Conservation (phyloP, 2,797 vertebrate genomes). For the Austrolebias charrua region DNA sequence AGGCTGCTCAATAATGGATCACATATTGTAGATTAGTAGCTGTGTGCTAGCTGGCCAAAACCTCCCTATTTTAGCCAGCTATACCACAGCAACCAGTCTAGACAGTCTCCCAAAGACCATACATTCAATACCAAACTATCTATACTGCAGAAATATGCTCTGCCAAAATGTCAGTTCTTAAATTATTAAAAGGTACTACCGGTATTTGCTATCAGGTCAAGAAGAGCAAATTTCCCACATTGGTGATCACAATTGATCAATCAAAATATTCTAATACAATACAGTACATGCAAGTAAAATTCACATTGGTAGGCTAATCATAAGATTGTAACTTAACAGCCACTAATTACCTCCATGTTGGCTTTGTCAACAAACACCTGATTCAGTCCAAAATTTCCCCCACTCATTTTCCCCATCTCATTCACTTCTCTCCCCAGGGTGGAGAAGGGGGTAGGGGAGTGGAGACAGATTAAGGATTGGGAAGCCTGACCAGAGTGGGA, state of each 20-base stretch:
- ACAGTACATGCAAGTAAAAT: slow-evolving; percentile 19
- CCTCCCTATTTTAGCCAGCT: slow-evolving; percentile 45
- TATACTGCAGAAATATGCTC: slow-evolving; percentile 13
- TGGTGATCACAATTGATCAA: slow-evolving; percentile 17
- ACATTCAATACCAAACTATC: slow-evolving; percentile 35
- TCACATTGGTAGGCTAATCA: slow-evolving; percentile 41
- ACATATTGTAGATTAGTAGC: slow-evolving; percentile 53
- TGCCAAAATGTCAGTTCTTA: background rate
- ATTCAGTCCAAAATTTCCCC: slow-evolving; percentile 67
- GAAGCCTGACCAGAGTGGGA: slow-evolving; percentile 69
- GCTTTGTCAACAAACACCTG: slow-evolving; percentile 69
- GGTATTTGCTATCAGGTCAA: background rate
- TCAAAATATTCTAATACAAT: slow-evolving; percentile 13
- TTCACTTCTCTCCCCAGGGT: slow-evolving; percentile 73
- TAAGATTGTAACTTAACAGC: slow-evolving; percentile 52
- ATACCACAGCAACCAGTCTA: slow-evolving; percentile 61
- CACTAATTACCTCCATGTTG: slow-evolving; percentile 69
- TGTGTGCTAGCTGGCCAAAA: slow-evolving; percentile 19
- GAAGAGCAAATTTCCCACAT: slow-evolving; percentile 8
- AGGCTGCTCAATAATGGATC: slow-evolving; percentile 97
- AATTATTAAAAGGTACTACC: background rate
- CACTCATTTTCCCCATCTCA: slow-evolving; percentile 51
- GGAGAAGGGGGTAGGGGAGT: slow-evolving; percentile 61
- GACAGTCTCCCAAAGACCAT: slow-evolving; percentile 56
- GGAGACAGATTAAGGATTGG: slow-evolving; percentile 75